These are phyloP conservation scores for Griposia aprilina DNA, from an alignment of 2,888 invertebrate genomes.

Conservation along the genomic window DNA sequence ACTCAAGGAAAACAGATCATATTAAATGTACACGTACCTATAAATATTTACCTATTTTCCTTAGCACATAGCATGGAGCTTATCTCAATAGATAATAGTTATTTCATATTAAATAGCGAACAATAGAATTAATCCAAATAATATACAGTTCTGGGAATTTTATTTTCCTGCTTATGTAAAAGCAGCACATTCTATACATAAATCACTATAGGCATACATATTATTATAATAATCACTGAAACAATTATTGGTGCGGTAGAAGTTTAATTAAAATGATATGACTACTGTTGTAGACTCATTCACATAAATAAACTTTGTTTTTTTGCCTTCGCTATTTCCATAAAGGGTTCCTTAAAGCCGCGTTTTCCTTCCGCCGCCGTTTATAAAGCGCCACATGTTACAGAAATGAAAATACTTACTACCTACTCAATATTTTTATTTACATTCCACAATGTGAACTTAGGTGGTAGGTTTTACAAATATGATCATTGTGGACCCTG, in stretches of 20 bases:
- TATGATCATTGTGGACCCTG: not conserved
- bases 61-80: not conserved
- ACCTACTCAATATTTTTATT: not conserved
- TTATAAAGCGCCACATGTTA: not conserved
- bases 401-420: not conserved
- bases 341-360: not conserved
- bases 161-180: constrained; percentile 21
- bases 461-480: not conserved
- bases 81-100: not conserved
- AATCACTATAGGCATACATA: not conserved
- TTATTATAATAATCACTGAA: not conserved
- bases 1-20: no score
- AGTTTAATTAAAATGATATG: not conserved
- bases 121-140: not conserved
- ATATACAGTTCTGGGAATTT: not conserved
- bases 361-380: not conserved
- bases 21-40: no score
- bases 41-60: no score
- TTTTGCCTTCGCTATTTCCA: no score
- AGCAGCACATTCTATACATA: not conserved
- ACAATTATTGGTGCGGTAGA: not conserved
- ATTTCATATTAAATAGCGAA: not conserved
- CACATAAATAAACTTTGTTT: not conserved
- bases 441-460: not conserved
- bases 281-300: not conserved